Percentiles rank a stretch among this genome's conserved stretches.
phyloP scores from a whole-genome alignment of 1,140 invertebrate genomes.

The Chironomus tepperi region DNA sequence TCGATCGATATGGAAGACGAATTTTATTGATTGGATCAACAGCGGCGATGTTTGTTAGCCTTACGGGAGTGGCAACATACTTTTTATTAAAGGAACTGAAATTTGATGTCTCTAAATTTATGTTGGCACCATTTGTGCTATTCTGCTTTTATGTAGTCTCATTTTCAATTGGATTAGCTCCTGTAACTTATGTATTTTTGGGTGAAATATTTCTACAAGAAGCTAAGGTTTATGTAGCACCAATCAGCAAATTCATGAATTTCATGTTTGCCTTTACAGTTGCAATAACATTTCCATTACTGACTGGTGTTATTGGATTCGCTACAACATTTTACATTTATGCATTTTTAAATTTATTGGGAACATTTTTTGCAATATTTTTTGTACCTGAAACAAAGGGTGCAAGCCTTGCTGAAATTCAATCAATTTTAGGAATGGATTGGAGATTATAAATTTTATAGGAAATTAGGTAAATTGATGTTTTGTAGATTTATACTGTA shows the following conservation, averaged over 20 bases:
- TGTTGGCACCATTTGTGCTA: not conserved
- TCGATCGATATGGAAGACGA: slow-evolving; percentile 58
- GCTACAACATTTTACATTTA: not conserved
- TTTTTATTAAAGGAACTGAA: slow-evolving; percentile 46
- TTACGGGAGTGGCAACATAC: slow-evolving; percentile 52
- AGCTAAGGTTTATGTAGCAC: not conserved
- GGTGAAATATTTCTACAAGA: not conserved
- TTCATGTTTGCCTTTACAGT: not conserved
- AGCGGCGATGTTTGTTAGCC: slow-evolving; percentile 52
- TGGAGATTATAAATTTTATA: not conserved
- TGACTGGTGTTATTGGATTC: not conserved
- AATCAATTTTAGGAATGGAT: not conserved
- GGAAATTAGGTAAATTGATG: not conserved
- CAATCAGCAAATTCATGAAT: not conserved
- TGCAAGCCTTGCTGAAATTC: not conserved
- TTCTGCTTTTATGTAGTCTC: not conserved
- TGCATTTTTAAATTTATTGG: not conserved
- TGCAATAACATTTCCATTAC: not conserved
- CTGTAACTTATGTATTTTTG: not conserved
- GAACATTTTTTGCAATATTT: not conserved
- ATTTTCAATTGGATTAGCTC: not conserved
- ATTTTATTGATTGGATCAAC: slow-evolving; percentile 57
- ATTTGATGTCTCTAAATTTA: not conserved
- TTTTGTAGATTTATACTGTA: not conserved
- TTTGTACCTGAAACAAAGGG: not conserved